Evolutionary conservation across 2,888 invertebrate genomes (phyloP).

Genomic region (Leptarthrus brevirostris): DNA sequence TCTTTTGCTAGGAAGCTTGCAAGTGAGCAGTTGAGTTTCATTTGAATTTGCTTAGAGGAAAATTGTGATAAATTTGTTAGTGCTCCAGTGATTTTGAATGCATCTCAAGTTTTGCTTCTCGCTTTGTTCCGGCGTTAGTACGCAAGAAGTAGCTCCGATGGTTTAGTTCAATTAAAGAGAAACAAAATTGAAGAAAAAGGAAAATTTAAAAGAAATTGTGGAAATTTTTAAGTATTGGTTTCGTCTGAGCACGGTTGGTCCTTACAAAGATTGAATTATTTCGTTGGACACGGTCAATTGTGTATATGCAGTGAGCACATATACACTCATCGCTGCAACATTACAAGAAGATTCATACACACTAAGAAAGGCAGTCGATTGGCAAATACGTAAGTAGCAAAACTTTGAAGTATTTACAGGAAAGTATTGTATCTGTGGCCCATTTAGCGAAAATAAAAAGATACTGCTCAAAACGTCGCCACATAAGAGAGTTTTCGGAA

Average conservation of each 20-base stretch:
- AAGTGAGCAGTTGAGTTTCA: background rate
- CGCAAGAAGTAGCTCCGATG: background rate
- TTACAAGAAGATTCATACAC: background rate
- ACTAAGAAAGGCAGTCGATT: constrained; percentile 31
- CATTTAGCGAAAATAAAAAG: constrained; percentile 2
- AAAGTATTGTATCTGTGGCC: constrained; percentile 34
- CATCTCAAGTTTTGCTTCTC: background rate
- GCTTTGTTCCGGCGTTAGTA: background rate
- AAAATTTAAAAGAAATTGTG: background rate
- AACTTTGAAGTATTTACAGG: constrained; percentile 25
- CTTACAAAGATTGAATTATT: constrained; percentile 26
- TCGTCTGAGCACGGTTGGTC: background rate
- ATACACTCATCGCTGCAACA: background rate
- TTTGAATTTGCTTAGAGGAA: background rate
- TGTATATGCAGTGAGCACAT: constrained; percentile 39
- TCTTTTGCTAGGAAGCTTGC: background rate
- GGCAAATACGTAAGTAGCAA: constrained; percentile 38
- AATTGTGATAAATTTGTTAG: background rate
- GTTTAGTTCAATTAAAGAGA: too few species aligned
- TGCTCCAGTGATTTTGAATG: background rate
- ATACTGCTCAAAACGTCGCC: background rate
- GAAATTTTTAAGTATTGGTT: background rate
- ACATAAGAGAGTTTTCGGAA: constrained; percentile 15
- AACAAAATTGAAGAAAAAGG: background rate
- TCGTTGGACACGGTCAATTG: constrained; percentile 32